These are phyloP conservation scores for Dusona sp. DNA, from an alignment of 2,888 invertebrate species.

Conservation along the genomic window DNA sequence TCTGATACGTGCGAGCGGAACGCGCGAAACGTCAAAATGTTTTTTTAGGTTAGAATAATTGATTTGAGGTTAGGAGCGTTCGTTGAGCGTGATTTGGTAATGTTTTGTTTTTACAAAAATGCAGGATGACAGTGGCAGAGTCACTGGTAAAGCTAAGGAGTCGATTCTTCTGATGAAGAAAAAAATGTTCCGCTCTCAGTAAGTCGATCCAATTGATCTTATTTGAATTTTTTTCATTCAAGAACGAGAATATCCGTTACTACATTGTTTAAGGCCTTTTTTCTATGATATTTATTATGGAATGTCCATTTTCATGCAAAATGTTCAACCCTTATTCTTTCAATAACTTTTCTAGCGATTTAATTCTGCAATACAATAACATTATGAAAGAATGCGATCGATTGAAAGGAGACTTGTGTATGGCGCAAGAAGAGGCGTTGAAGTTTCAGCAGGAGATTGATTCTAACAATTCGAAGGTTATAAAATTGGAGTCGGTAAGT, in stretches of 20 bases:
- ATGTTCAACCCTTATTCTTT: constrained; percentile 11
- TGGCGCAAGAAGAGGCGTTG: constrained; percentile 64
- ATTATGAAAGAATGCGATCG: constrained; percentile 77
- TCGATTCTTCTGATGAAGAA: constrained; percentile 75
- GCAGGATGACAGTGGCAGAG: constrained; percentile 70
- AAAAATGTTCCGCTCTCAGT: constrained; percentile 77
- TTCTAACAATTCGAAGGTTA: constrained; percentile 69
- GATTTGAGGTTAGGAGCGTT: constrained; percentile 46
- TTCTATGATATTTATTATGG: constrained; percentile 15
- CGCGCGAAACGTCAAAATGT: background rate
- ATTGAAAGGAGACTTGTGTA: constrained; percentile 72
- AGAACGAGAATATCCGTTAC: background rate
- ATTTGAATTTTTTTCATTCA: background rate
- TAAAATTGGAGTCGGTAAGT: constrained; percentile 76
- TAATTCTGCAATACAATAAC: constrained; percentile 77
- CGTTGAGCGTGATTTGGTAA: background rate
- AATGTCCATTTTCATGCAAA: constrained; percentile 36
- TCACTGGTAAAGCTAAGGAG: constrained; percentile 71
- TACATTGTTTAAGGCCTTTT: constrained; percentile 21
- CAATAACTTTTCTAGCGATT: constrained; percentile 71
- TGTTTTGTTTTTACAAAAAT: constrained; percentile 28
- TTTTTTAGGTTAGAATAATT: background rate
- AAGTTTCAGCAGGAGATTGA: constrained; percentile 72
- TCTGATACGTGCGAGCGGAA: background rate
- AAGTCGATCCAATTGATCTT: constrained; percentile 64